Conservation (phyloP, 1,140 invertebrate genomes). For the Vollenhovia emeryi region DNA sequence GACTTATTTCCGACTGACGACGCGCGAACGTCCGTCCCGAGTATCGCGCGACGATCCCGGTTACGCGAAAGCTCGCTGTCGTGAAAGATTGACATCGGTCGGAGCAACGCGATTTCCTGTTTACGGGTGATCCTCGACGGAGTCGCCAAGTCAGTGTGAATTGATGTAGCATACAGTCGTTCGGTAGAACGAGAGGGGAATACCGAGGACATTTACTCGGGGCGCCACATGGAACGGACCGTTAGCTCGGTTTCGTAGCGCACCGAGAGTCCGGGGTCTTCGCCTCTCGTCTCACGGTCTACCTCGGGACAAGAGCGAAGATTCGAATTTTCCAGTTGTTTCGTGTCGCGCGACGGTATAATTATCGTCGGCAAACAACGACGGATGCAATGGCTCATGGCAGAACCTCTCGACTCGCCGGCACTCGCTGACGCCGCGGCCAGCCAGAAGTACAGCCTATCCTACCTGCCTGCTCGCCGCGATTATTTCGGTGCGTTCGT, state of each 20-base stretch:
- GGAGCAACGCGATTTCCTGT: constrained; percentile 55
- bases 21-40: not conserved
- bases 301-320: constrained; percentile 29
- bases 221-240: constrained; percentile 84
- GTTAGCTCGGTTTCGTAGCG: constrained; percentile 75
- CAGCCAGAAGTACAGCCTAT: not conserved
- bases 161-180: constrained; percentile 53
- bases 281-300: constrained; percentile 1
- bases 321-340: constrained; percentile 62
- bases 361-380: constrained; percentile 54
- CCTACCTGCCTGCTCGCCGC: not conserved
- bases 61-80: not conserved
- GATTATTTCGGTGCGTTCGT: constrained; percentile 42
- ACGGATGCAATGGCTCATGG: constrained; percentile 20
- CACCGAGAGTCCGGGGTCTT: constrained; percentile 10
- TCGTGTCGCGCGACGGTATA: constrained; percentile 26
- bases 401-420: not conserved
- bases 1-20: not conserved
- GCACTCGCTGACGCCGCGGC: not conserved
- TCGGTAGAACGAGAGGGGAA: constrained; percentile 75
- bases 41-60: not conserved
- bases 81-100: constrained; percentile 37
- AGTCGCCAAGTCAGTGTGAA: constrained; percentile 39
- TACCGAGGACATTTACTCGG: constrained; percentile 79
- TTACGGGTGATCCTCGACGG: constrained; percentile 58